These are phyloP conservation scores for Smutsia gigantea DNA, from an alignment of 2,797 vertebrate genomes.

Conservation along the genomic window DNA sequence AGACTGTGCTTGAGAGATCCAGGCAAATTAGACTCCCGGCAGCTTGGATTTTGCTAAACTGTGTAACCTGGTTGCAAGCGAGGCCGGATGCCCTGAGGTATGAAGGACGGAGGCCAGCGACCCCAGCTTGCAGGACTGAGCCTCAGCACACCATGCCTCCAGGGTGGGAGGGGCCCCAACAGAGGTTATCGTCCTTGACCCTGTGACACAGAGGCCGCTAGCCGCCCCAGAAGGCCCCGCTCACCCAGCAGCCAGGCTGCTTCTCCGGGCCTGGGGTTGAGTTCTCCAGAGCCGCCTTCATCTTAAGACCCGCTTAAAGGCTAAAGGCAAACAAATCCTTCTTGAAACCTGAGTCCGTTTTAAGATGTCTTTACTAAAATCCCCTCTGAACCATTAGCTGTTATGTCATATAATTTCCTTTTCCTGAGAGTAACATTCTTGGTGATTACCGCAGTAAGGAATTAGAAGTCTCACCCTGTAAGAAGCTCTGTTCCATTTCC, in stretches of 20 bases:
- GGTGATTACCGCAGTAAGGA: conserved; percentile 52
- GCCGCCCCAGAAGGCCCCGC: background rate
- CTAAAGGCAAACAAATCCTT: conserved; percentile 67
- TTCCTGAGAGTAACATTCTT: conserved; percentile 14
- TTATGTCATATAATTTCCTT: conserved; percentile 46
- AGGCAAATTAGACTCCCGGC: background rate
- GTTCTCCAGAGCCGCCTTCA: background rate
- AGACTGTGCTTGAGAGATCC: background rate
- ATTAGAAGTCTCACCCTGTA: conserved; percentile 33
- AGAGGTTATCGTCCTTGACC: background rate
- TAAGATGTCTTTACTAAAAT: conserved; percentile 68
- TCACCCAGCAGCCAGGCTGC: background rate
- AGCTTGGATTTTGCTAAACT: background rate
- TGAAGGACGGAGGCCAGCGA: background rate
- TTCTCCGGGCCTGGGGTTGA: background rate
- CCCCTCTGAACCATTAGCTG: conserved; percentile 56
- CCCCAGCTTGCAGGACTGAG: background rate
- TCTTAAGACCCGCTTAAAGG: conserved; percentile 60
- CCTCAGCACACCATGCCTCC: background rate
- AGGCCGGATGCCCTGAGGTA: accelerated
- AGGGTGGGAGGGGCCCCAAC: background rate
- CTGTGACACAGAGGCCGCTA: background rate
- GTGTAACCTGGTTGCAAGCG: background rate
- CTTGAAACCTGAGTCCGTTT: conserved; percentile 59
- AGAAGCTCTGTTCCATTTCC: conserved; percentile 31